Evolutionary conservation across 2,113 vertebrate genomes (phyloP).

Genomic region (Salvelinus alpinus): DNA sequence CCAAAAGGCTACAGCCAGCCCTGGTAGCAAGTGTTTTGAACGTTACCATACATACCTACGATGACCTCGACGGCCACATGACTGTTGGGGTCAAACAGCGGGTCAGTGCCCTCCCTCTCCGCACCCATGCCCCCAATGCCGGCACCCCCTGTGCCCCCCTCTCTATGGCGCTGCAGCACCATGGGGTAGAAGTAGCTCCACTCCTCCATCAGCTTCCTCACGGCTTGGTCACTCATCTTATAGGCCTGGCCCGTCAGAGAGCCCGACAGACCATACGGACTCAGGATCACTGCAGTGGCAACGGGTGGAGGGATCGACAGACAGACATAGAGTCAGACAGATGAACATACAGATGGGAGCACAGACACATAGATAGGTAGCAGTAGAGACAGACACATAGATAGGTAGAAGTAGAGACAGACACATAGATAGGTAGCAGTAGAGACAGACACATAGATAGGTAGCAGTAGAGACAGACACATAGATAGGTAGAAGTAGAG

Average conservation of each 20-base stretch:
- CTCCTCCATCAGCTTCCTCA: conserved; percentile 92
- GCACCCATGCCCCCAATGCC: conserved; percentile 28
- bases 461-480: too few species aligned
- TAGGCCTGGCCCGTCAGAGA: conserved; percentile 92
- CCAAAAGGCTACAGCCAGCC: too few species aligned
- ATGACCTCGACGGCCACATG: conserved; percentile 96
- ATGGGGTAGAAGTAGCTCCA: conserved; percentile 98
- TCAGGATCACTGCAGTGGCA: conserved; percentile 83
- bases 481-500: too few species aligned
- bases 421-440: too few species aligned
- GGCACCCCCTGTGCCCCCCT: conserved; percentile 39
- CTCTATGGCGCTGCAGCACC: conserved; percentile 79
- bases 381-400: too few species aligned
- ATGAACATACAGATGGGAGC: background rate
- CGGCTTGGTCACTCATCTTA: conserved; percentile 94
- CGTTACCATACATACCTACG: conserved; percentile 79
- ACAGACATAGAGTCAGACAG: too few species aligned
- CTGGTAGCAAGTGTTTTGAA: background rate
- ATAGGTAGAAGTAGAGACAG: too few species aligned
- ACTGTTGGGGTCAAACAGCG: conserved; percentile 82
- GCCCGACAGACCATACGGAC: conserved; percentile 92
- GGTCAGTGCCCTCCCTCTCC: conserved; percentile 65
- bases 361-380: too few species aligned
- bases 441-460: too few species aligned
- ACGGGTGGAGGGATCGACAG: background rate